A percentile compares a stretch with the other conserved stretches of the same genome.
Evolutionary conservation across 2,888 invertebrate species (phyloP).

Genomic region (Tyria jacobaeae): DNA sequence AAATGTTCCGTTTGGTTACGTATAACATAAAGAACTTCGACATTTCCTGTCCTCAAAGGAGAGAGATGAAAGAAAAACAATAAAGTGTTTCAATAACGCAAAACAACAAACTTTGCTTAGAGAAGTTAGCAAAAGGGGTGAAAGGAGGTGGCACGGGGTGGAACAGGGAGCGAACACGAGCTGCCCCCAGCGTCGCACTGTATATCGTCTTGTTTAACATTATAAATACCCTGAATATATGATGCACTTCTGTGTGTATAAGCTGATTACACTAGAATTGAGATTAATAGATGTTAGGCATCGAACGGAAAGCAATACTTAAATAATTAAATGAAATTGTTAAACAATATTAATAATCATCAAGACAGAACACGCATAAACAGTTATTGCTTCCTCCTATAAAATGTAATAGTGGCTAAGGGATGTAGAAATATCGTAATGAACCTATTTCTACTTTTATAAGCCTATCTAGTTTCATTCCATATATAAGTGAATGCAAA

Average conservation of each 20-base stretch:
- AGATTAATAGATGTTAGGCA: slow-evolving; percentile 25
- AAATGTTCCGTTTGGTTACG: slow-evolving; percentile 59
- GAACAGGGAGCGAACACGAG: slow-evolving; percentile 32
- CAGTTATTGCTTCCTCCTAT: slow-evolving; percentile 38
- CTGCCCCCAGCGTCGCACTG: slow-evolving; percentile 26
- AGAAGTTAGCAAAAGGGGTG: slow-evolving; percentile 67
- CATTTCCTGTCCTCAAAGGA: slow-evolving; percentile 61
- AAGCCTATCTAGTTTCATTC: not conserved
- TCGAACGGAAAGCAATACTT: slow-evolving; percentile 22
- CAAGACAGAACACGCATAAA: slow-evolving; percentile 27
- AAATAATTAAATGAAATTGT: slow-evolving; percentile 34
- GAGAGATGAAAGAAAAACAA: slow-evolving; percentile 81
- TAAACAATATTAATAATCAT: slow-evolving; percentile 36
- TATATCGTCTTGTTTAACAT: slow-evolving; percentile 16
- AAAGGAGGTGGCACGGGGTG: slow-evolving; percentile 34
- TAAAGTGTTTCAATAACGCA: slow-evolving; percentile 81
- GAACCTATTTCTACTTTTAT: not conserved
- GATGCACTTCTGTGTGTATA: slow-evolving; percentile 26
- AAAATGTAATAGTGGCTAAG: slow-evolving; percentile 33
- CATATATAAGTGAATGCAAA: not conserved
- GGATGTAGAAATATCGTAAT: slow-evolving; percentile 27
- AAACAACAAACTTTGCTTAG: slow-evolving; percentile 80
- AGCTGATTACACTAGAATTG: slow-evolving; percentile 25
- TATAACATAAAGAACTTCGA: slow-evolving; percentile 57
- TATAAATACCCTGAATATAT: slow-evolving; percentile 28